Evolutionary conservation across 2,797 vertebrate genomes (phyloP), one percentile per base, ranked within the genome.

Genomic region (Numenius phaeopus): DNA sequence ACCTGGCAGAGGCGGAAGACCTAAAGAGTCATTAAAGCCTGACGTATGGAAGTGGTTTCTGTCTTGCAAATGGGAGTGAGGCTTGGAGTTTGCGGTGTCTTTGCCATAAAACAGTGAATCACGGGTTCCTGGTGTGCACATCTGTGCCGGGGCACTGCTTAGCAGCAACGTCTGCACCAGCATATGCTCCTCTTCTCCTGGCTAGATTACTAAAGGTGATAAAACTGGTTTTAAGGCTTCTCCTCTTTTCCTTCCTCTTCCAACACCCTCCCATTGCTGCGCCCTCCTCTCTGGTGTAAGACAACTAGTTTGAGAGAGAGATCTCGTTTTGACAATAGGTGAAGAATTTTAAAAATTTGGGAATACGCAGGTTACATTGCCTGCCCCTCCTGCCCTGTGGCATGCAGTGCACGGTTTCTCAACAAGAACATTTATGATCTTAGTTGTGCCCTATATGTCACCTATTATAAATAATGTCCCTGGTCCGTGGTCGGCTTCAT

Each of bases 1-100:
- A 97, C 92, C 96, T 96, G 96, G 85, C 66, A 96, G 76, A 88
- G n/a, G n/a, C n/a, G 14, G 64, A 95, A 96, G 65, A 88, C 69
- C 59, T 90, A 40, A 86, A 58, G 50, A 92, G 49, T 73, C 78
- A 75, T 96, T 96, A 95, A 96, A 84, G 20, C 27, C 83, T 94
- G 64, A 67, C 84, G 52, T 55, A 78, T 42, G 72, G 92, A 91
- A 96, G 40, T 26, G 40, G 1, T 37, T 92, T 96, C 96, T 81
- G 46, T 73, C 47, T 94, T 96, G 86, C 42, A 89, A 88, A 87
- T 50, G n/a, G 46, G 42, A 87, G 30, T 8, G 14, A 44, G 21
- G 39, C 72, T 88, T 21, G 4, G 39, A 65, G 42, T 80, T 96
- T 96, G 88, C n/a, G 7, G 52, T 54, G 4, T 69, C 34, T 90